These are phyloP conservation scores for Nothocercus nigrocapillus DNA, from an alignment of 2,113 vertebrate genomes.

Conservation along the genomic window DNA sequence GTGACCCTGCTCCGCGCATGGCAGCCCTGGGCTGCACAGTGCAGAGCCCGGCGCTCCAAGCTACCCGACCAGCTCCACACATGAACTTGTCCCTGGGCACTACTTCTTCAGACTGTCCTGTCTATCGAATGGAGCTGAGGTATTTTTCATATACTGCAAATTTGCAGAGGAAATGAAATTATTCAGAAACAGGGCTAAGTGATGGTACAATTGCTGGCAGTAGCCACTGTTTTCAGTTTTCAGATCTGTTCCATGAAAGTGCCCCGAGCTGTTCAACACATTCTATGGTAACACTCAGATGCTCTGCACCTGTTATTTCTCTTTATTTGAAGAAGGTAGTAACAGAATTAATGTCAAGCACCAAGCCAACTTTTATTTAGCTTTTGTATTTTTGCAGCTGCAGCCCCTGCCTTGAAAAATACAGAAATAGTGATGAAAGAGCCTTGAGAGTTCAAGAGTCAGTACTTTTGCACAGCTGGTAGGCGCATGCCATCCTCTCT, in stretches of 20 bases:
- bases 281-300: neutral
- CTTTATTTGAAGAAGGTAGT: neutral
- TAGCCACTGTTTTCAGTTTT: neutral
- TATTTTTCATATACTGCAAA: neutral
- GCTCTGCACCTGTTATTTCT: neutral
- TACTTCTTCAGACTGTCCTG: neutral
- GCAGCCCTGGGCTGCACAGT: neutral
- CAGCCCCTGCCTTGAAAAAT: neutral
- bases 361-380: neutral
- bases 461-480: neutral
- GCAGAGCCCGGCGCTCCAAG: neutral
- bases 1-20: rapidly evolving
- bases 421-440: neutral
- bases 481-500: neutral
- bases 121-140: neutral
- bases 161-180: neutral
- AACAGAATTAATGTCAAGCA: neutral
- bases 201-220: neutral
- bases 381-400: neutral
- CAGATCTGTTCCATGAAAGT: neutral
- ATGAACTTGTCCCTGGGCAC: neutral
- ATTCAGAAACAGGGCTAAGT: neutral
- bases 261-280: neutral
- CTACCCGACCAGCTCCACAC: neutral
- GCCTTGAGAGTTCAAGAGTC: neutral